A percentile compares a stretch with the other conserved stretches of the same genome.
phyloP scores from a whole-genome alignment of 2,797 vertebrate species.

The Capromys pilorides region DNA sequence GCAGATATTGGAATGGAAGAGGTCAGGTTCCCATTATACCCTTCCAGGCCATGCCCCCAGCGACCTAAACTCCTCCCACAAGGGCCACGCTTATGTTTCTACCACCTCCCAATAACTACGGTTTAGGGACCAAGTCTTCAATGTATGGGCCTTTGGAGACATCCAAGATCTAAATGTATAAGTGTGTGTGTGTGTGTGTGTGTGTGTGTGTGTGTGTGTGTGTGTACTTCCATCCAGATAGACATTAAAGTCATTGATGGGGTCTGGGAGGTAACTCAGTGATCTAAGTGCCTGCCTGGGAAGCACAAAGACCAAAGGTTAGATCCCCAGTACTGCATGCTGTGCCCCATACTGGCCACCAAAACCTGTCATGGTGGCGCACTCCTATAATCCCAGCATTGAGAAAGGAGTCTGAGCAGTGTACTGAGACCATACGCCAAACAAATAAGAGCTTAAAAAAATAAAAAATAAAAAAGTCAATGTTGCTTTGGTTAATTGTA shows the following conservation, averaged over 20 bases:
- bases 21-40: fast-evolving
- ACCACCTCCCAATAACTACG: neutral
- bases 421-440: too few species aligned
- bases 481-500: neutral
- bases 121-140: neutral
- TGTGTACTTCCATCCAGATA: neutral
- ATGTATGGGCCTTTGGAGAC: neutral
- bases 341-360: too few species aligned
- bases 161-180: neutral
- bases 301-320: too few species aligned
- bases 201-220: neutral
- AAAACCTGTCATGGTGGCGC: too few species aligned
- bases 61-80: neutral
- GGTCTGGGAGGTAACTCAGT: too few species aligned
- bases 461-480: too few species aligned
- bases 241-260: neutral
- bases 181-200: neutral
- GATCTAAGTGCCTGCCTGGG: too few species aligned
- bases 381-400: too few species aligned
- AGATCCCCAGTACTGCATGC: too few species aligned
- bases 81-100: neutral
- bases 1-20: neutral
- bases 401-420: too few species aligned
- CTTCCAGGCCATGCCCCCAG: neutral
- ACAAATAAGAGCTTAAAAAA: too few species aligned